phyloP scores from a whole-genome alignment of 2,797 vertebrate species.

The Rhinogobio ventralis region DNA sequence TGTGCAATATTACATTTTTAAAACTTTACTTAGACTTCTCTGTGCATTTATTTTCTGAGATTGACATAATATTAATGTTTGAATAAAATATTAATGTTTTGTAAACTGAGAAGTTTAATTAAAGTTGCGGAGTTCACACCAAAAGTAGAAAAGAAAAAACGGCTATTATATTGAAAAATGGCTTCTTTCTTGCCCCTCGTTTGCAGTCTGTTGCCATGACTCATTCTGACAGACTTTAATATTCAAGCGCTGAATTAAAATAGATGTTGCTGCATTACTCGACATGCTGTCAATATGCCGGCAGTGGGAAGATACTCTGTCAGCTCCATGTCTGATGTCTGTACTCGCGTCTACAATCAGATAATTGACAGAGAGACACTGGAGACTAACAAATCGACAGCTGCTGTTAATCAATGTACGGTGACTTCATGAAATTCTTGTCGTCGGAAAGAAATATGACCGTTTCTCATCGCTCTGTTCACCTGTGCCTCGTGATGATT shows the following conservation, averaged over 20 bases:
- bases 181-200: slow-evolving; percentile 68
- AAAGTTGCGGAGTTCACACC: slow-evolving; percentile 65
- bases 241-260: slow-evolving; percentile 89
- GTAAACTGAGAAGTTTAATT: slow-evolving; percentile 73
- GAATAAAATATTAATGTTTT: slow-evolving; percentile 79
- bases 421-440: slow-evolving; percentile 53
- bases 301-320: slow-evolving; percentile 53
- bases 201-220: slow-evolving; percentile 76
- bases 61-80: slow-evolving; percentile 68
- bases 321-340: slow-evolving; percentile 67
- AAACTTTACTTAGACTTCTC: neutral
- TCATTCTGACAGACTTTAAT: slow-evolving; percentile 87
- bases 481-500: slow-evolving; percentile 20
- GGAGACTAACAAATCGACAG: slow-evolving; percentile 58
- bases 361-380: slow-evolving; percentile 70
- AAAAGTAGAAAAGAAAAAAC: slow-evolving; percentile 53
- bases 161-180: slow-evolving; percentile 70
- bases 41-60: slow-evolving; percentile 66
- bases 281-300: slow-evolving; percentile 78
- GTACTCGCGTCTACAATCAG: slow-evolving; percentile 63
- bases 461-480: slow-evolving; percentile 51
- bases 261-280: slow-evolving; percentile 84
- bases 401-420: slow-evolving; percentile 66
- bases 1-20: neutral
- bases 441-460: slow-evolving; percentile 51